These are phyloP conservation scores for Mionectes olivaceus DNA, from an alignment of 2,797 vertebrate species.

Conservation along the genomic window DNA sequence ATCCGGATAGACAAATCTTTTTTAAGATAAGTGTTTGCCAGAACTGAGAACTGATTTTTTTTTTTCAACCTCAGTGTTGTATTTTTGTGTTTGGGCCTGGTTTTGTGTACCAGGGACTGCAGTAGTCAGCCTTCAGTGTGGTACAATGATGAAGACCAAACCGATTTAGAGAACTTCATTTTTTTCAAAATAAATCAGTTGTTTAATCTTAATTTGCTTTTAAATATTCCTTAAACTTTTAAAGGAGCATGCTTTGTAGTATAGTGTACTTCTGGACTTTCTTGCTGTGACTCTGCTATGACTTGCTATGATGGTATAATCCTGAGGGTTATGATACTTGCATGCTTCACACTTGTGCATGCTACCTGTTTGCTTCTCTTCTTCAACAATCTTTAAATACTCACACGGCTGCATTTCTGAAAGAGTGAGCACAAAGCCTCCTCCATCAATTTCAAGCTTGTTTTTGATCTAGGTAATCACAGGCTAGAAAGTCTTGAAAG, in stretches of 20 bases:
- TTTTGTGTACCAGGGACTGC: background rate
- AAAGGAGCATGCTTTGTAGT: background rate
- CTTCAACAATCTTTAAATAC: background rate
- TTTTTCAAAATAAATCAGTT: background rate
- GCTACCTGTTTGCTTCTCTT: background rate
- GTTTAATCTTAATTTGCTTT: background rate
- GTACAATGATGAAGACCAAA: background rate
- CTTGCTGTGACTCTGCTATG: background rate
- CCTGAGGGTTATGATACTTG: background rate
- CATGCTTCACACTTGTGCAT: background rate
- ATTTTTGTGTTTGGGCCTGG: background rate
- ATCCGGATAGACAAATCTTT: background rate
- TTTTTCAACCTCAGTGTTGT: background rate
- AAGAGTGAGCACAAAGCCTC: background rate
- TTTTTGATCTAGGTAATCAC: background rate
- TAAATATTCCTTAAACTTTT: background rate
- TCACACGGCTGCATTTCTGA: background rate
- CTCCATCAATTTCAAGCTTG: background rate
- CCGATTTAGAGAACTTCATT: background rate
- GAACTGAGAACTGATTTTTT: background rate
- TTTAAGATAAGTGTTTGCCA: background rate
- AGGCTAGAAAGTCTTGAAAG: background rate
- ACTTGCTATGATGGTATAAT: background rate
- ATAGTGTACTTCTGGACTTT: background rate
- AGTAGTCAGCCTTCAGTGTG: background rate